A percentile compares a stretch with the other conserved stretches of the same genome.
Conservation (phyloP, 2,888 invertebrate species). For the Scelioninae gen. 2 region DNA sequence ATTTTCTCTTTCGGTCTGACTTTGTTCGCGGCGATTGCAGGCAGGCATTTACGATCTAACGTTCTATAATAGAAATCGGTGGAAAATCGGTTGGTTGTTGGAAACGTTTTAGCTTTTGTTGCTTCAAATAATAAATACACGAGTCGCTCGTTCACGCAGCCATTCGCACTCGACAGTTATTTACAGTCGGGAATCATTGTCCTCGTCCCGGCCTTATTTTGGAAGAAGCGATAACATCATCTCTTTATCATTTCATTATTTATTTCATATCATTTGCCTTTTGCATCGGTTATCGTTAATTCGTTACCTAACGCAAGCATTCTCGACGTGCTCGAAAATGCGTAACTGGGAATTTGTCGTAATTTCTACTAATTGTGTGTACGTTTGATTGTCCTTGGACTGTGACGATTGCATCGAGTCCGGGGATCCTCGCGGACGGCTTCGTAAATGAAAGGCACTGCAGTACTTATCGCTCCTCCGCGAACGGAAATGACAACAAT, state of each 20-base stretch:
- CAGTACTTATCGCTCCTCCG: conserved; percentile 51
- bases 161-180: conserved; percentile 68
- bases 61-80: conserved; percentile 74
- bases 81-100: conserved; percentile 75
- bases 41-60: conserved; percentile 73
- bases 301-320: conserved; percentile 50
- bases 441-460: conserved; percentile 54
- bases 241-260: conserved; percentile 11
- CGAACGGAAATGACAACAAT: conserved; percentile 57
- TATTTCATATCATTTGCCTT: conserved; percentile 9
- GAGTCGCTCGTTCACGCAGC: conserved; percentile 66
- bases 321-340: conserved; percentile 48
- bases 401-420: conserved; percentile 43
- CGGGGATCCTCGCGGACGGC: conserved; percentile 51
- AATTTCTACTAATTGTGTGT: conserved; percentile 50
- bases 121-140: conserved; percentile 72
- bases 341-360: conserved; percentile 45
- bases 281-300: conserved; percentile 39
- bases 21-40: conserved; percentile 71
- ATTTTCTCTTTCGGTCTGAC: conserved; percentile 35
- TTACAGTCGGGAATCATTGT: conserved; percentile 63
- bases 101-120: conserved; percentile 62
- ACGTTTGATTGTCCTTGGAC: conserved; percentile 51
- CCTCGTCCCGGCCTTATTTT: conserved; percentile 46
- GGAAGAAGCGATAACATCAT: conserved; percentile 24